Percentiles rank a stretch among this genome's conserved stretches.
phyloP scores from a whole-genome alignment of 2,888 invertebrate species.

The Brachyptera risi region DNA sequence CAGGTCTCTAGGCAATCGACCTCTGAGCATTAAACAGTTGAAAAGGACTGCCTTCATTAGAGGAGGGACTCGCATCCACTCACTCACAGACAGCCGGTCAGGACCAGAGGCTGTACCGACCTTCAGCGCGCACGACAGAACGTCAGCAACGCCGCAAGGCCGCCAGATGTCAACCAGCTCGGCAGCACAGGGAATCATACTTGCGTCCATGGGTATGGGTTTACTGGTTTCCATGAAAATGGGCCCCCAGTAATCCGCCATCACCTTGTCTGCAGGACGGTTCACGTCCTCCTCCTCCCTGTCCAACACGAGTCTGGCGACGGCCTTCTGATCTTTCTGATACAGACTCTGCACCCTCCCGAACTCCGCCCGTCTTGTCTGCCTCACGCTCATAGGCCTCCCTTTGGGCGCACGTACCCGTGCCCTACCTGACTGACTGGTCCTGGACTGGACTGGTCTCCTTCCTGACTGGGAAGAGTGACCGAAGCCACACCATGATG shows the following conservation, averaged over 20 bases:
- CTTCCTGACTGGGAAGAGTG: neutral
- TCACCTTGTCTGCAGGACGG: constrained; percentile 8
- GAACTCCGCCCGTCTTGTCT: neutral
- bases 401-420: neutral
- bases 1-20: neutral
- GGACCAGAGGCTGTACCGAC: constrained; percentile 1
- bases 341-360: constrained; percentile 6
- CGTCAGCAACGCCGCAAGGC: constrained; percentile 4
- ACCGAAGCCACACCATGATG: neutral
- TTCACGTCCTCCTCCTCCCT: neutral
- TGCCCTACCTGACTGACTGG: no score
- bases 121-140: neutral
- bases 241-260: constrained; percentile 13
- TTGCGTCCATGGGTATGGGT: no score
- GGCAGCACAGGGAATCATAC: neutral
- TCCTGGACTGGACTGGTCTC: neutral
- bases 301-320: neutral
- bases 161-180: neutral
- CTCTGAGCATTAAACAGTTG: neutral
- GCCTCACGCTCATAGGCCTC: neutral
- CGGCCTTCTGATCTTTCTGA: neutral
- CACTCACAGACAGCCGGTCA: constrained; percentile 1
- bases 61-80: constrained; percentile 3
- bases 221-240: constrained; percentile 1
- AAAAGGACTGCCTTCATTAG: constrained; percentile 2